Evolutionary conservation across 2,888 invertebrate species (phyloP).

Genomic region (Brachypterus glaber): DNA sequence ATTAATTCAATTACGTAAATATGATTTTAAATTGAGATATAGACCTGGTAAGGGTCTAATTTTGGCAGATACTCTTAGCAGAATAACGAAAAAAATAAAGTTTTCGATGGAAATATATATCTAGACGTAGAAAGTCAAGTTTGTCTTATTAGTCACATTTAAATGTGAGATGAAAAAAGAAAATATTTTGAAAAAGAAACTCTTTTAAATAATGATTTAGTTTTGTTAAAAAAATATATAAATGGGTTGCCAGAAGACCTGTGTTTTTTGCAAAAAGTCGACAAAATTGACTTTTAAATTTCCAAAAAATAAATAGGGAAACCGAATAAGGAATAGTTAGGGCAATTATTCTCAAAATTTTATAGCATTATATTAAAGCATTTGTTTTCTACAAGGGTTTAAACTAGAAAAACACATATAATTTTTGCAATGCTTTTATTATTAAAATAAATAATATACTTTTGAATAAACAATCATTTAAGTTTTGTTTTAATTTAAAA

Average conservation of each 20-base stretch:
- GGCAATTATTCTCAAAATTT: too few species aligned
- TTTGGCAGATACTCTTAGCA: slow-evolving; percentile 16
- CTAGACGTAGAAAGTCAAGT: slow-evolving; percentile 14
- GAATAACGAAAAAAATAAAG: slow-evolving; percentile 11
- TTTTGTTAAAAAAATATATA: slow-evolving; percentile 20
- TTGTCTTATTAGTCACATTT: slow-evolving; percentile 13
- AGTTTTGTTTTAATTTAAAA: too few species aligned
- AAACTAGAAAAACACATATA: too few species aligned
- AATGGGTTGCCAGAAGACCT: slow-evolving; percentile 10
- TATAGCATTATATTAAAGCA: too few species aligned
- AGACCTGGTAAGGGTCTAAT: slow-evolving; percentile 15
- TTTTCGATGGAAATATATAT: slow-evolving; percentile 9
- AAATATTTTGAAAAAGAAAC: slow-evolving; percentile 8
- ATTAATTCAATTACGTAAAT: slow-evolving; percentile 13
- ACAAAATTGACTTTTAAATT: too few species aligned
- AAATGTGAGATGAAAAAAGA: slow-evolving; percentile 12
- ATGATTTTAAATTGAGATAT: slow-evolving; percentile 13
- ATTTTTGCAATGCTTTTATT: too few species aligned
- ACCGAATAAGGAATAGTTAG: too few species aligned
- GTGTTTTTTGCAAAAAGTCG: slow-evolving; percentile 19
- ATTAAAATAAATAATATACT: too few species aligned
- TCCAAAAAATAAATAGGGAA: too few species aligned
- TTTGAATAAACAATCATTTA: too few species aligned
- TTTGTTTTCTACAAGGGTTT: too few species aligned
- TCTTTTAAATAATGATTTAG: slow-evolving; percentile 21